A percentile compares a stretch with the other conserved stretches of the same genome.
phyloP scores from a whole-genome alignment of 2,797 vertebrate genomes.

The Danionella dracula region DNA sequence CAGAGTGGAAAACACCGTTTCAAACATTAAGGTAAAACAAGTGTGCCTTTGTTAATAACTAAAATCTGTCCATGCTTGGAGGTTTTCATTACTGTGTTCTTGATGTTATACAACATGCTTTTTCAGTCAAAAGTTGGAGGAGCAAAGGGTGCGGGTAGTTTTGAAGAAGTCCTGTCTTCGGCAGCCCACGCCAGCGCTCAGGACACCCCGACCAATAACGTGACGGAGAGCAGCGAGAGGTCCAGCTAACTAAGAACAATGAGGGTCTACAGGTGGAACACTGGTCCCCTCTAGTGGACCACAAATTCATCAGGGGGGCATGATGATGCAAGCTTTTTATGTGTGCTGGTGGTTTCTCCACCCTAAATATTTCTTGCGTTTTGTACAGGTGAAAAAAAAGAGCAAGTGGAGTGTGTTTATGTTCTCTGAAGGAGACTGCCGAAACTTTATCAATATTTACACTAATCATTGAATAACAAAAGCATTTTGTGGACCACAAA shows the following conservation, averaged over 20 bases:
- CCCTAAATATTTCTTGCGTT: background rate
- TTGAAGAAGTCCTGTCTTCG: constrained; percentile 93
- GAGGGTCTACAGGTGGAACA: constrained; percentile 8
- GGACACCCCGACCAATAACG: constrained; percentile 68
- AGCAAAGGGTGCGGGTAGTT: constrained; percentile 73
- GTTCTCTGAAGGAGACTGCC: background rate
- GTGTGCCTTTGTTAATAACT: constrained; percentile 21
- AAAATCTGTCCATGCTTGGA: constrained; percentile 7
- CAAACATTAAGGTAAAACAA: constrained; percentile 83
- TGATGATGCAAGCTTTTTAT: background rate
- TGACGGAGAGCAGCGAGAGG: constrained; percentile 66
- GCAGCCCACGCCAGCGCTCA: constrained; percentile 85
- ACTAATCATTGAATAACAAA: constrained; percentile 4
- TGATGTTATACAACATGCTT: background rate
- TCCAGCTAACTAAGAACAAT: constrained; percentile 62
- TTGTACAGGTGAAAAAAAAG: background rate
- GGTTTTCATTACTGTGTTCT: background rate
- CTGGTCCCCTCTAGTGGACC: constrained; percentile 29
- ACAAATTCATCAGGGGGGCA: background rate
- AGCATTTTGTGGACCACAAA: background rate
- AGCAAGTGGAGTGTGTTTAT: background rate
- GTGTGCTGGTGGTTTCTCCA: background rate
- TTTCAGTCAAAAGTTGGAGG: constrained; percentile 86
- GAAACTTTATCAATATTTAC: constrained; percentile 2
- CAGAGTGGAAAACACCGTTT: constrained; percentile 92